phyloP scores from a whole-genome alignment of 2,888 invertebrate species.

The Myathropa florea region DNA sequence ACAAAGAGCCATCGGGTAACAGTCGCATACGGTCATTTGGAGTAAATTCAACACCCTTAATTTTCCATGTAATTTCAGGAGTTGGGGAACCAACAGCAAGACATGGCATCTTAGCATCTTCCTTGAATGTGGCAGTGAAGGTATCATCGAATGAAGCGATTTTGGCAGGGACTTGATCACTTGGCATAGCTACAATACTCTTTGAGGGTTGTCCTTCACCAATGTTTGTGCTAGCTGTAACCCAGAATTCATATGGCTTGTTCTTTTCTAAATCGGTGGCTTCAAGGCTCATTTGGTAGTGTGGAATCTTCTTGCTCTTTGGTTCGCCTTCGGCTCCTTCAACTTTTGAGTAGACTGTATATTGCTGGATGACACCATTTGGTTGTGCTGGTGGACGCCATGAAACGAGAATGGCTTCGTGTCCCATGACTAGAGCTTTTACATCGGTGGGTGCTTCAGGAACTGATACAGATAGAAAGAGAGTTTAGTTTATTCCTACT shows the following conservation, averaged over 20 bases:
- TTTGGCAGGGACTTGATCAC: conserved; percentile 90
- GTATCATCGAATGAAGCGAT: conserved; percentile 97
- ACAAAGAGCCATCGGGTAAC: conserved; percentile 94
- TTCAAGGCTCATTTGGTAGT: conserved; percentile 93
- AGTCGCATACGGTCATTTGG: conserved; percentile 91
- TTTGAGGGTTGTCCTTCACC: conserved; percentile 96
- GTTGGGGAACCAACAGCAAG: conserved; percentile 95
- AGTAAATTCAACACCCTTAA: conserved; percentile 89
- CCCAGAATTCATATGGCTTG: conserved; percentile 95
- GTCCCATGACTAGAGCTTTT: conserved; percentile 95
- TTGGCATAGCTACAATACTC: conserved; percentile 91
- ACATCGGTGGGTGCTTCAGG: conserved; percentile 96
- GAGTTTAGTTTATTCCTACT: neutral
- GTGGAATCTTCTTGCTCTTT: conserved; percentile 88
- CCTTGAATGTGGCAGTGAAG: conserved; percentile 95
- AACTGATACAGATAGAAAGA: conserved; percentile 82
- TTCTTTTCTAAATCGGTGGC: conserved; percentile 91
- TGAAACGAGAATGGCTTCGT: conserved; percentile 94
- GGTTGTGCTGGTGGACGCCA: conserved; percentile 97
- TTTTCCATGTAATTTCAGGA: conserved; percentile 94
- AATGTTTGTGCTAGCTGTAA: conserved; percentile 95
- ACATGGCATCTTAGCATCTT: conserved; percentile 95
- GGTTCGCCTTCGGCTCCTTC: conserved; percentile 85
- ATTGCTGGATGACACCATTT: conserved; percentile 95
- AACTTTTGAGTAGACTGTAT: conserved; percentile 94